Conservation (phyloP, 35 echinoderm and acorn worm genomes). For the Lytechinus variegatus region DNA sequence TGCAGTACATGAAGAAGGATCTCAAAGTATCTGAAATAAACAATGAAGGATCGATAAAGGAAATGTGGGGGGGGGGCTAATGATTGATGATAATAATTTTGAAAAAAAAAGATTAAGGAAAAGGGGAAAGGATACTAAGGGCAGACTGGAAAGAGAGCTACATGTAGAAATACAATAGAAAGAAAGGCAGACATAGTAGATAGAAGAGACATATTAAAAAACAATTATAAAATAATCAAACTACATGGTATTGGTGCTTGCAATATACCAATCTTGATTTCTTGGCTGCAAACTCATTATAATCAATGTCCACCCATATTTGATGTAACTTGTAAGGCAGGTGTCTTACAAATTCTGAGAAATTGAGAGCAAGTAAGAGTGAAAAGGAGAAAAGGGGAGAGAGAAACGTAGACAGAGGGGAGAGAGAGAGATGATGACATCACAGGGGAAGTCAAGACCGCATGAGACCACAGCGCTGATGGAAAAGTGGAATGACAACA, state of each 20-base stretch:
- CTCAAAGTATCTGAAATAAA: neutral
- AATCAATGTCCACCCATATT: no score
- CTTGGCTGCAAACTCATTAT: no score
- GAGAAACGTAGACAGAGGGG: neutral
- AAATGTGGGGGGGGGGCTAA: neutral
- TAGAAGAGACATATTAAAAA: no score
- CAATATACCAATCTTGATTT: no score
- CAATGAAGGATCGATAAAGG: neutral
- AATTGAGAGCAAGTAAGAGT: no score
- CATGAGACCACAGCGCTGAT: neutral
- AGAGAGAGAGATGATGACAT: neutral
- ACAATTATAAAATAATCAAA: no score
- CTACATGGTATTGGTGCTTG: no score
- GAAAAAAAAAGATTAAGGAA: neutral
- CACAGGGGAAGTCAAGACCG: neutral
- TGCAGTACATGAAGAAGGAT: neutral
- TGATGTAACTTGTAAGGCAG: no score
- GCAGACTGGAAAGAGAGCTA: neutral
- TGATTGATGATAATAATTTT: no score
- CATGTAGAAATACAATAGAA: neutral
- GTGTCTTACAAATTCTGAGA: no score
- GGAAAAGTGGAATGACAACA: slow-evolving; percentile 16
- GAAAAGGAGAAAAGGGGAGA: neutral
- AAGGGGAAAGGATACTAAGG: neutral
- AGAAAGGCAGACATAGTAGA: neutral